phyloP scores from a whole-genome alignment of 2,113 vertebrate genomes.

The Calyptommatus sinebrachiatus region DNA sequence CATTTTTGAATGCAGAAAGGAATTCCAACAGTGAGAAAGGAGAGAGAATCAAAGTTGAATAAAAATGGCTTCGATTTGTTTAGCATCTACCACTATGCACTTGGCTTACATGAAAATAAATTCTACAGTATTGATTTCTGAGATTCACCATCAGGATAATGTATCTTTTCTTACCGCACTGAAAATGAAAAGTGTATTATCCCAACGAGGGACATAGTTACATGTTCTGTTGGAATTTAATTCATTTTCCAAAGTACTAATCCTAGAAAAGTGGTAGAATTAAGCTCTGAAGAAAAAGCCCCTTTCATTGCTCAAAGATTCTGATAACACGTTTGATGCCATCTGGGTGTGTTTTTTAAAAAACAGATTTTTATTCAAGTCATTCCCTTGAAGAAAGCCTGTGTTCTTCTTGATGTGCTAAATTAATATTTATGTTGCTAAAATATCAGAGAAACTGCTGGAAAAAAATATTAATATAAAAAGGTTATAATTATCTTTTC shows the following conservation, averaged over 20 bases:
- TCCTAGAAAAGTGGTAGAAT: conserved; percentile 35
- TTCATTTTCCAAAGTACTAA: conserved; percentile 35
- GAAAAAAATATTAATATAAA: conserved; percentile 74
- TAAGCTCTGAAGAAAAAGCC: neutral
- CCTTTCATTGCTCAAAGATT: conserved; percentile 21
- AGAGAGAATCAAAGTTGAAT: no score
- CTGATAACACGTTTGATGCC: conserved; percentile 36
- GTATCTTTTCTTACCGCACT: conserved; percentile 34
- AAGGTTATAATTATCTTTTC: conserved; percentile 76
- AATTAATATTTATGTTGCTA: conserved; percentile 77
- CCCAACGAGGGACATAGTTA: conserved; percentile 36
- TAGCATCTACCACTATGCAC: no score
- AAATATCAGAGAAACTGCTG: conserved; percentile 69
- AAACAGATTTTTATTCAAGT: conserved; percentile 16
- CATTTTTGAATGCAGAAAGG: no score
- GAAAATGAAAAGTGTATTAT: conserved; percentile 26
- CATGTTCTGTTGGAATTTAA: neutral
- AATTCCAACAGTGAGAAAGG: no score
- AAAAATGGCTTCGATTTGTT: no score
- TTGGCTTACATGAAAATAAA: neutral
- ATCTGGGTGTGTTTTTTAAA: conserved; percentile 30
- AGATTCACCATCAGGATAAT: neutral
- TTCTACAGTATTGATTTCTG: neutral
- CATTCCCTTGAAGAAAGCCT: conserved; percentile 35
- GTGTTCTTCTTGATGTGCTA: conserved; percentile 63